Evolutionary conservation across 2,113 vertebrate species (phyloP).

Genomic region (Eonycteris spelaea): DNA sequence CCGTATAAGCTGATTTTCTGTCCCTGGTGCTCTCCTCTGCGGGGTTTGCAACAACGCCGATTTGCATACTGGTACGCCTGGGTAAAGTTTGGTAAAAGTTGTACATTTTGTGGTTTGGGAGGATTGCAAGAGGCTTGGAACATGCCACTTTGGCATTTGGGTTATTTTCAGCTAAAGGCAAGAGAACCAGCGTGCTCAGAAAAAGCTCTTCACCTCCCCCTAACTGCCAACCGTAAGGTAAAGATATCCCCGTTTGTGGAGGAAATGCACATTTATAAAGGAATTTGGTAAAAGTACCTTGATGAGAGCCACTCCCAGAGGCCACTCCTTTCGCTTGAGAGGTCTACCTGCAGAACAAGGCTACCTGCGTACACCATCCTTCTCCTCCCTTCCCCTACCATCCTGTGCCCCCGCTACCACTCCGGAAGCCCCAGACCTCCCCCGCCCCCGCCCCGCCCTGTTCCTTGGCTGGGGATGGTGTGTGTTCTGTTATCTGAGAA

Average conservation of each 20-base stretch:
- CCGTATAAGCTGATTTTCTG: no score
- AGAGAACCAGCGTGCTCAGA: neutral
- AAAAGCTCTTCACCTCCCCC: neutral
- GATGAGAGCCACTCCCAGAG: neutral
- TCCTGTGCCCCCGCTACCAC: no score
- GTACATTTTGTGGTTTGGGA: neutral
- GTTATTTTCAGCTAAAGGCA: neutral
- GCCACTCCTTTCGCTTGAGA: no score
- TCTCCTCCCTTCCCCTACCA: neutral
- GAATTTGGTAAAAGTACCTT: neutral
- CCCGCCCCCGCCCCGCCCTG: neutral
- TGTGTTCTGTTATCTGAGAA: neutral
- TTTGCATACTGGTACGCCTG: neutral
- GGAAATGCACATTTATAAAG: neutral
- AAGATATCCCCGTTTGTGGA: neutral
- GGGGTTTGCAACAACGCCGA: fast-evolving
- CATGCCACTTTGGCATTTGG: neutral
- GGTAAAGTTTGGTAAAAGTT: no score
- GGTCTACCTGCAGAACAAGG: no score
- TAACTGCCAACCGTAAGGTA: neutral
- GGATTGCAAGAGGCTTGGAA: neutral
- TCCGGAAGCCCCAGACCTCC: no score
- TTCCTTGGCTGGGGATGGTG: no score
- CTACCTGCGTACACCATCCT: fast-evolving
- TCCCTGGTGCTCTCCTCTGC: fast-evolving